These are phyloP conservation scores for Zaprionus bogoriensis DNA, from an alignment of 2,888 invertebrate genomes.

Conservation along the genomic window DNA sequence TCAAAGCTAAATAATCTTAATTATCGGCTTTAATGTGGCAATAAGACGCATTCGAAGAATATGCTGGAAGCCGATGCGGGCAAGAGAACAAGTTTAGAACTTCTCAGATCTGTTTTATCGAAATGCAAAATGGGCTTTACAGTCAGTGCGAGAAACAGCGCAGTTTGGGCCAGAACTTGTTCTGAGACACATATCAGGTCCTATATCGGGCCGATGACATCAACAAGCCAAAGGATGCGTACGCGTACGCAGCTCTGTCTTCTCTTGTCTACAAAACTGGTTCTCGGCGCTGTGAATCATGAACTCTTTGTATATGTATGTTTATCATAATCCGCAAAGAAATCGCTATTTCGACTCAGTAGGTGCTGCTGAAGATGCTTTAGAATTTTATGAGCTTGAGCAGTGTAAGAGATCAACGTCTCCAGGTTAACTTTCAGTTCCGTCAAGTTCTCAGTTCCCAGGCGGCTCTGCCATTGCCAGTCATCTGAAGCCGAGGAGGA, in stretches of 20 bases:
- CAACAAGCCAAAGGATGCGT: conserved; percentile 57
- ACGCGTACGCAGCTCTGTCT: conserved; percentile 7
- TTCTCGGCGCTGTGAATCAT: conserved; percentile 25
- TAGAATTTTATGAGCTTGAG: conserved; percentile 11
- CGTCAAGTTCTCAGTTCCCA: conserved; percentile 30
- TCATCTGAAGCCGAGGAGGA: conserved; percentile 17
- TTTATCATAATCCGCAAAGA: conserved; percentile 5
- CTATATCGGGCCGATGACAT: conserved; percentile 55
- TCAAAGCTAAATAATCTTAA: conserved; percentile 39
- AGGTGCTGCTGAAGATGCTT: conserved; percentile 19
- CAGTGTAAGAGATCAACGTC: background rate
- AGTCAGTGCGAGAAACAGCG: conserved; percentile 24
- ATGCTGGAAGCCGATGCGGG: conserved; percentile 3
- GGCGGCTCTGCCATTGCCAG: conserved; percentile 32
- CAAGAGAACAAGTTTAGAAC: conserved; percentile 52
- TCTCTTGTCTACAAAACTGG: conserved; percentile 16
- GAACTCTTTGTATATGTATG: background rate
- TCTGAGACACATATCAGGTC: conserved; percentile 49
- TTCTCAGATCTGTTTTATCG: conserved; percentile 19
- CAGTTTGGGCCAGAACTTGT: conserved; percentile 34
- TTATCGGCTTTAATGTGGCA: conserved; percentile 42
- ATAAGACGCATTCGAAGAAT: conserved; percentile 29
- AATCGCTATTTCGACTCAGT: conserved; percentile 1
- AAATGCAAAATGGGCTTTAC: conserved; percentile 35
- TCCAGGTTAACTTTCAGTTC: conserved; percentile 31